These are phyloP conservation scores for Mimas tiliae DNA, from an alignment of 2,888 invertebrate genomes.

Conservation along the genomic window DNA sequence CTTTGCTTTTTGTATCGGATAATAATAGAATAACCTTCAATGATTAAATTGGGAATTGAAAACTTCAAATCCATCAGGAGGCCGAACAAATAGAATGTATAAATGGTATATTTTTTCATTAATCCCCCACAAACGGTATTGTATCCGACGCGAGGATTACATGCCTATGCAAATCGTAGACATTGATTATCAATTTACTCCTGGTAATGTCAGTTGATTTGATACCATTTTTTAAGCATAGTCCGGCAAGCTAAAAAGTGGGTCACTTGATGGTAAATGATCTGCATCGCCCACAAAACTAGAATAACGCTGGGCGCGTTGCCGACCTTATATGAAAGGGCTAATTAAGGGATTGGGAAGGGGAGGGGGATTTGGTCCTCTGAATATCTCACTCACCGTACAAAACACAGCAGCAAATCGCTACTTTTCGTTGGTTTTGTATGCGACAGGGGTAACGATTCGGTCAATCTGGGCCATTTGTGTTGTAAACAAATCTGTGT, in stretches of 20 bases:
- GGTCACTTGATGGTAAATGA: background rate
- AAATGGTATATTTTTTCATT: slow-evolving; percentile 17
- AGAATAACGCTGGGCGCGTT: too few relatives aligned
- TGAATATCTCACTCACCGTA: too few relatives aligned
- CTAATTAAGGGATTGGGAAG: too few relatives aligned
- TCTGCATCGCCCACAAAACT: background rate
- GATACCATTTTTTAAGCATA: too few relatives aligned
- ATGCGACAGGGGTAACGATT: too few relatives aligned
- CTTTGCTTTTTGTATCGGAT: background rate
- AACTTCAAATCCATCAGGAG: background rate
- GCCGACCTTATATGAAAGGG: too few relatives aligned
- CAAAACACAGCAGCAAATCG: too few relatives aligned
- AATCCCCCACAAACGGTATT: slow-evolving; percentile 31
- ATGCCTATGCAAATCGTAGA: slow-evolving; percentile 39
- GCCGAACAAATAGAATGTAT: slow-evolving; percentile 3
- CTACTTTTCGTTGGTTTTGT: too few relatives aligned
- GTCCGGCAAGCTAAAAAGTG: too few relatives aligned
- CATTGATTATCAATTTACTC: slow-evolving; percentile 28
- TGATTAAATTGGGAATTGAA: background rate
- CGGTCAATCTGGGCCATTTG: too few relatives aligned
- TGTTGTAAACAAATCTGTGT: too few relatives aligned
- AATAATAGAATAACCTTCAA: background rate
- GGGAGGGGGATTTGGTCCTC: too few relatives aligned
- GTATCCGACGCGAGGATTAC: slow-evolving; percentile 38
- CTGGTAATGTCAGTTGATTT: background rate